These are phyloP conservation scores for Phrynocephalus guinanensis DNA, from an alignment of 2,797 vertebrate species.

Conservation along the genomic window DNA sequence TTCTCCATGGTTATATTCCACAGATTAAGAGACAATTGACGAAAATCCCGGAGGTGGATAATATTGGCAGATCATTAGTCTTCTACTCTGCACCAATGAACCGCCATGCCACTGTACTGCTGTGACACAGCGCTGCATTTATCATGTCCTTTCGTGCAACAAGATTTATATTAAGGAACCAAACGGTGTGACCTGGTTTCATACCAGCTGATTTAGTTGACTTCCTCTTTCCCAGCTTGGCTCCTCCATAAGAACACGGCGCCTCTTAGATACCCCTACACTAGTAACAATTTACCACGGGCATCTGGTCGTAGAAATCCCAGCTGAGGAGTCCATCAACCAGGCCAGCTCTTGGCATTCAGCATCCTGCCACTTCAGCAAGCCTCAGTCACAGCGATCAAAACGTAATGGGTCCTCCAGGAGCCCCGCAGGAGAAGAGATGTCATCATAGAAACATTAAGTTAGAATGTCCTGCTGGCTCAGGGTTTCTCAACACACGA, in stretches of 20 bases:
- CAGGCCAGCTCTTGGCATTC: not conserved
- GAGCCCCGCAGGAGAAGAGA: slow-evolving; percentile 13
- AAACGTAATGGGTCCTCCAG: not conserved
- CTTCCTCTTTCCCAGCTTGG: not conserved
- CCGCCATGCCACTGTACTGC: not conserved
- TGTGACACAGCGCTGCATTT: not conserved
- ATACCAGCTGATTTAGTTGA: not conserved
- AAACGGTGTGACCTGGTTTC: too few relatives aligned
- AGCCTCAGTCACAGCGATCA: slow-evolving; percentile 31
- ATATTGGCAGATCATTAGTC: not conserved
- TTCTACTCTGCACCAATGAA: not conserved
- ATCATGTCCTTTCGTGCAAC: not conserved
- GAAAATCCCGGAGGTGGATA: not conserved
- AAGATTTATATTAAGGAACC: not conserved
- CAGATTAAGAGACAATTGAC: not conserved
- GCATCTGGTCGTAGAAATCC: slow-evolving; percentile 38
- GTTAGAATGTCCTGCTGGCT: slow-evolving; percentile 29
- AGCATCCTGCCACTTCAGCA: slow-evolving; percentile 18
- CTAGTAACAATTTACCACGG: slow-evolving; percentile 27
- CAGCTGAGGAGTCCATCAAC: slow-evolving; percentile 20
- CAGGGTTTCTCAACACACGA: slow-evolving; percentile 9
- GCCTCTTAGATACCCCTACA: slow-evolving; percentile 28
- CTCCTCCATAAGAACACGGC: slow-evolving; percentile 16
- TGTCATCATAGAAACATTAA: slow-evolving; percentile 34
- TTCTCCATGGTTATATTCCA: not conserved